Evolutionary conservation across 2,113 vertebrate genomes (phyloP).

Genomic region (Mormyrus lacerda): DNA sequence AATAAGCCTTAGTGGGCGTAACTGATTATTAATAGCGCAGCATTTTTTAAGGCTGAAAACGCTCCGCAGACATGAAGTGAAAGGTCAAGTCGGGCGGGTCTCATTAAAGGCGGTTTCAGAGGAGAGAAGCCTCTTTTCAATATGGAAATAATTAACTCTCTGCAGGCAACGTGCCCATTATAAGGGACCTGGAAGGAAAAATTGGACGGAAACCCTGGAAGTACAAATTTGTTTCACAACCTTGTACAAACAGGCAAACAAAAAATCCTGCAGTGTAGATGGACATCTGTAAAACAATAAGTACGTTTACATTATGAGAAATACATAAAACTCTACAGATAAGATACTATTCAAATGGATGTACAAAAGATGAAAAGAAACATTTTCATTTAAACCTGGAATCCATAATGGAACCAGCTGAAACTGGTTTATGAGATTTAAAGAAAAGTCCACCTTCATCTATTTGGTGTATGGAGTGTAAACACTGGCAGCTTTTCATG

Average conservation of each 20-base stretch:
- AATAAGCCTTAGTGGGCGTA: background rate
- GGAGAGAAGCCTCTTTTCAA: background rate
- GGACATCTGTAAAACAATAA: background rate
- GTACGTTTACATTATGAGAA: background rate
- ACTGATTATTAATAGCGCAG: background rate
- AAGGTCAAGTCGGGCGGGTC: background rate
- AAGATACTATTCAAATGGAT: background rate
- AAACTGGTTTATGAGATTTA: background rate
- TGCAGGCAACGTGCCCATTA: background rate
- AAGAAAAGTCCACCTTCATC: background rate
- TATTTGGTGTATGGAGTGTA: background rate
- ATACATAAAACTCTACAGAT: background rate
- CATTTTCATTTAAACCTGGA: background rate
- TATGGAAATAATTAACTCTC: constrained; percentile 25
- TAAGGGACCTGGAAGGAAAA: constrained; percentile 2
- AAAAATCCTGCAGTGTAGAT: background rate
- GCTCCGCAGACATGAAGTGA: background rate
- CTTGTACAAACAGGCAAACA: background rate
- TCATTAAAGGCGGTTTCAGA: background rate
- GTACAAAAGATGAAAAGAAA: background rate
- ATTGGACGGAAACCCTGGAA: background rate
- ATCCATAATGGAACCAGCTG: background rate
- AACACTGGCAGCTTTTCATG: background rate
- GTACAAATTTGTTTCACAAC: background rate
- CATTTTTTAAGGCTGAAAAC: background rate